These are phyloP conservation scores for Ammodytes marinus DNA, from an alignment of 2,113 vertebrate genomes.

Conservation along the genomic window DNA sequence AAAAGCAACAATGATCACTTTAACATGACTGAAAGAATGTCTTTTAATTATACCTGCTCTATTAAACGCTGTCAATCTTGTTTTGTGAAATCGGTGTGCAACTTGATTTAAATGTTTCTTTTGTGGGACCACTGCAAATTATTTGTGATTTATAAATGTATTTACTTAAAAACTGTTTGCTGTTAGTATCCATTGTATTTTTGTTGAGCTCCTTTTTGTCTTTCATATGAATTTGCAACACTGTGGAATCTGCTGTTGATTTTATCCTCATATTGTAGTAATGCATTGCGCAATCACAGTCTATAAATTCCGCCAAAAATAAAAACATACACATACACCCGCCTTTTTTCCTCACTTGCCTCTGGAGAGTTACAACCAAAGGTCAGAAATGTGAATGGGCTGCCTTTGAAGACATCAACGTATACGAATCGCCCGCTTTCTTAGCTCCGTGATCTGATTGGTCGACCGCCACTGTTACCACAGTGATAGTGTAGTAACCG, in stretches of 20 bases:
- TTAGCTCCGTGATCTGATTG: slow-evolving; percentile 74
- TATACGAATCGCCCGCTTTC: slow-evolving; percentile 87
- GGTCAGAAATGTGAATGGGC: slow-evolving; percentile 81
- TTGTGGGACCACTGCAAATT: slow-evolving; percentile 29
- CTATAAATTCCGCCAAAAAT: slow-evolving; percentile 67
- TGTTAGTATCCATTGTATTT: neutral
- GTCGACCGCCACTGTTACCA: slow-evolving; percentile 77
- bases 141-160: slow-evolving; percentile 53
- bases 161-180: slow-evolving; percentile 3
- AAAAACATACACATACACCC: slow-evolving; percentile 54
- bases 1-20: slow-evolving; percentile 47
- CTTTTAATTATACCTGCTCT: slow-evolving; percentile 57
- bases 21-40: slow-evolving; percentile 55
- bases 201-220: slow-evolving; percentile 6
- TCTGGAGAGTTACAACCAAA: slow-evolving; percentile 43
- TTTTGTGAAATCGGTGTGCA: slow-evolving; percentile 43
- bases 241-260: neutral
- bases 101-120: slow-evolving; percentile 44
- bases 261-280: neutral
- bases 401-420: slow-evolving; percentile 72
- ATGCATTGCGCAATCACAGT: slow-evolving; percentile 53
- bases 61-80: slow-evolving; percentile 35
- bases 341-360: slow-evolving; percentile 76
- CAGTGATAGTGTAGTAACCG: slow-evolving; percentile 81
- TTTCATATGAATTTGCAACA: slow-evolving; percentile 4